phyloP scores from a whole-genome alignment of 2,888 invertebrate genomes.

The Polylopha cassiicola region DNA sequence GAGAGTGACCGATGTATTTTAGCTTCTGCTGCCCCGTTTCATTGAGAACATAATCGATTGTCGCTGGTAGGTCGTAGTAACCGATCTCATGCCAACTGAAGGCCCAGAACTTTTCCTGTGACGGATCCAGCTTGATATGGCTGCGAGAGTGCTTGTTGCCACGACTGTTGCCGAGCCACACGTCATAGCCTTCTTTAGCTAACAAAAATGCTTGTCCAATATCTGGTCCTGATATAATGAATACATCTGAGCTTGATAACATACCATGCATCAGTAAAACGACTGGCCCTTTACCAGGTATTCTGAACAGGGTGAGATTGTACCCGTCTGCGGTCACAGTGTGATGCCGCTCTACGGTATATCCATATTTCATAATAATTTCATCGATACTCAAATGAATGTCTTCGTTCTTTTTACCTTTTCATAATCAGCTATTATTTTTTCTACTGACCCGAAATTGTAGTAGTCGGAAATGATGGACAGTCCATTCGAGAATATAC shows the following conservation, averaged over 20 bases:
- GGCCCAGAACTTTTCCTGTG: constrained; percentile 39
- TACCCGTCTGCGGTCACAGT: constrained; percentile 42
- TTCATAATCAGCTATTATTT: too few species aligned
- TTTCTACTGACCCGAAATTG: too few species aligned
- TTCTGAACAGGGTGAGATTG: constrained; percentile 37
- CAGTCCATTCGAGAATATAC: too few species aligned
- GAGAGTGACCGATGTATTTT: too few species aligned
- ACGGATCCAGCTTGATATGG: constrained; percentile 26
- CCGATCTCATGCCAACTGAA: constrained; percentile 55
- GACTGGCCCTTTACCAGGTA: constrained; percentile 27
- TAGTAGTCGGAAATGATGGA: too few species aligned
- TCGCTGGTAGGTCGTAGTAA: constrained; percentile 39
- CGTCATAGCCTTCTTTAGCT: constrained; percentile 70
- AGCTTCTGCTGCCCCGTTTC: too few species aligned
- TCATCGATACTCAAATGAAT: too few species aligned
- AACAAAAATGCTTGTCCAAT: constrained; percentile 48
- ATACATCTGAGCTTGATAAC: constrained; percentile 43
- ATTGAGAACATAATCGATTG: constrained; percentile 40
- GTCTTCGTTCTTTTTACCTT: too few species aligned
- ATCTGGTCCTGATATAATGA: constrained; percentile 39
- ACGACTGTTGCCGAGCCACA: constrained; percentile 73
- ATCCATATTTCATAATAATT: constrained; percentile 29
- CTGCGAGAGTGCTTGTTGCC: constrained; percentile 44
- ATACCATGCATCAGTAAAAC: constrained; percentile 44
- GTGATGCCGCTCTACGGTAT: constrained; percentile 35